Evolutionary conservation across 2,888 invertebrate species (phyloP).

Genomic region (Iphiclides podalirius): DNA sequence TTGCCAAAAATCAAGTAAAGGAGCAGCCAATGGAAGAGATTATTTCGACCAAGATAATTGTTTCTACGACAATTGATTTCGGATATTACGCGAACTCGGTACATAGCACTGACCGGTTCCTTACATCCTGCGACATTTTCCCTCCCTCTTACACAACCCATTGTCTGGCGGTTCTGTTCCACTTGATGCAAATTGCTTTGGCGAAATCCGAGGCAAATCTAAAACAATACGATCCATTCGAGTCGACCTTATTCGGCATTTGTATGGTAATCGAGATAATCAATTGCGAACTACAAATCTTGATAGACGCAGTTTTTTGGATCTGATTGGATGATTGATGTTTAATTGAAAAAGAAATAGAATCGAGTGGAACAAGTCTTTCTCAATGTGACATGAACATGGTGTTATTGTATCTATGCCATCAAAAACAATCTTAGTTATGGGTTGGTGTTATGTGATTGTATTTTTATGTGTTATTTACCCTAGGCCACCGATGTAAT

Average conservation of each 20-base stretch:
- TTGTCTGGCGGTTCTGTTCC: conserved; percentile 60
- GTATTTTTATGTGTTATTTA: too few species aligned
- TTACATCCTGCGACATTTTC: conserved; percentile 55
- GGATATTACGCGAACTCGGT: background rate
- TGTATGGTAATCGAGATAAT: conserved; percentile 22
- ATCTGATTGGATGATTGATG: background rate
- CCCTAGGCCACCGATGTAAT: too few species aligned
- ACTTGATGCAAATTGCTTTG: conserved; percentile 53
- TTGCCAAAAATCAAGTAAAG: too few species aligned
- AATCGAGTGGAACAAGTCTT: too few species aligned
- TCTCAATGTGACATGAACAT: too few species aligned
- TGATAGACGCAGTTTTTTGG: conserved; percentile 2
- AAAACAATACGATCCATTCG: conserved; percentile 30
- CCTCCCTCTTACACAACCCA: conserved; percentile 55
- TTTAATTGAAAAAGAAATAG: background rate
- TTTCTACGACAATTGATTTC: background rate
- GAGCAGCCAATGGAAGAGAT: too few species aligned
- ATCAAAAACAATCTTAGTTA: too few species aligned
- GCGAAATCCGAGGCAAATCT: conserved; percentile 28
- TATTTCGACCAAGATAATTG: too few species aligned
- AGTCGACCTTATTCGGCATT: conserved; percentile 26
- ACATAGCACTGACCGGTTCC: conserved; percentile 9
- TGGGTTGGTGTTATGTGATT: too few species aligned
- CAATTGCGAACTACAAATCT: conserved; percentile 12
- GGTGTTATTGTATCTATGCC: too few species aligned